A percentile compares a stretch with the other conserved stretches of the same genome.
These are phyloP conservation scores for Strix aluco DNA, from an alignment of 2,113 vertebrate species.

Conservation along the genomic window DNA sequence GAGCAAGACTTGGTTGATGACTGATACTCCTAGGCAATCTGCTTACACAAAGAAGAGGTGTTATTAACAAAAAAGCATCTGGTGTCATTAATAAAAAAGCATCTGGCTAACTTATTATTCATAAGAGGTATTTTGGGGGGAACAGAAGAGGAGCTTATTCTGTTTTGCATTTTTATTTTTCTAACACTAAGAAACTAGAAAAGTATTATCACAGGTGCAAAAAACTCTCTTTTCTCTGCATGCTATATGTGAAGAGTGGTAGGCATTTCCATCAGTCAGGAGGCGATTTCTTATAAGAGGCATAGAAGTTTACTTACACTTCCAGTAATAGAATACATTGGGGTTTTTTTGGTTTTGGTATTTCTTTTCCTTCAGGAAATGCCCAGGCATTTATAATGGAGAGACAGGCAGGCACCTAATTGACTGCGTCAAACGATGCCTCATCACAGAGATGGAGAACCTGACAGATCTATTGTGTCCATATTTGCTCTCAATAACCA, in stretches of 20 bases:
- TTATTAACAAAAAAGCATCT: neutral
- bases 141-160: neutral
- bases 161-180: neutral
- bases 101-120: neutral
- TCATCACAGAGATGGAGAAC: neutral
- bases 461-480: neutral
- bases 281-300: neutral
- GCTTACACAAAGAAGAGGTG: neutral
- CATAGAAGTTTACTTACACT: neutral
- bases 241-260: neutral
- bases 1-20: accelerated
- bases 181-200: neutral
- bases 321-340: neutral
- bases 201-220: neutral
- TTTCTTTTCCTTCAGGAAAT: neutral
- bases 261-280: neutral
- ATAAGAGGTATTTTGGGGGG: neutral
- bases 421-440: neutral
- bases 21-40: neutral
- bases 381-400: conserved; percentile 9
- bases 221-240: neutral
- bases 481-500: neutral
- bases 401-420: neutral
- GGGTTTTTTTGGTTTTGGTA: neutral
- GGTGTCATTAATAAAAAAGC: neutral